Base-by-base conservation (phyloP, 2,797 vertebrate genomes). In the Eptatretus atami region DNA sequence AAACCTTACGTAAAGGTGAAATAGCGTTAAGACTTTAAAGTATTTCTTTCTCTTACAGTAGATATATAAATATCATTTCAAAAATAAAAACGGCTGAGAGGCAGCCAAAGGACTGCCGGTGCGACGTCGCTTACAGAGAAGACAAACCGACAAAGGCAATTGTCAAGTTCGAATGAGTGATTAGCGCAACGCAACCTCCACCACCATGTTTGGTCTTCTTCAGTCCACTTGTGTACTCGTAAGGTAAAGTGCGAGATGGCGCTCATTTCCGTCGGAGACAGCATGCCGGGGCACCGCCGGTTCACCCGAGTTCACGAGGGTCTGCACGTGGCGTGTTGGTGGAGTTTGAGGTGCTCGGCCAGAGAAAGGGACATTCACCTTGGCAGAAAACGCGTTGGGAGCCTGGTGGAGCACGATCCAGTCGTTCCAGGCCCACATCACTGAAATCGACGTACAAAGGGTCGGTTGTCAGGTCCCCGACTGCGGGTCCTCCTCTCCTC, bases 191-290 rank as follows among this genome's bases (percentile, higher is more conserved):
- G 64, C 87, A 98, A 60, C 90, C 75, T 98, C 92, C 67, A 98
- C 92, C 65, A 98, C 92, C 90, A 98, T 96, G 78, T 98, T 77
- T 98, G 90, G 76, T 95, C 79, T 98, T 98, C 75, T 95, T 98
- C 73, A 96, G 78, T 70, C 90, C 75, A 98, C 75, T 95, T 88
- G 78, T 98, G 65, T 95, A 86, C 76, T 96, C 90, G 64, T 96
- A 75, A 98, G 76, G 73, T 98, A 98, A 65, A 98, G 82, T 88
- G 94, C 71, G 90, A 94, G 76, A 98, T 98, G 75, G 90, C 84
- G 44, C 86, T 98, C 70, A 98, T 82, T 78, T 98, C 90, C 24
- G 87, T 98, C 73, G 90, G 92, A n/a, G 68, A 96, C 87, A 96
- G 78, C 90, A 98, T 69, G 90, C 76, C 88, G 92, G 71, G 92